Base-by-base conservation (phyloP, 2,113 vertebrate genomes). In the Cololabis saira region DNA sequence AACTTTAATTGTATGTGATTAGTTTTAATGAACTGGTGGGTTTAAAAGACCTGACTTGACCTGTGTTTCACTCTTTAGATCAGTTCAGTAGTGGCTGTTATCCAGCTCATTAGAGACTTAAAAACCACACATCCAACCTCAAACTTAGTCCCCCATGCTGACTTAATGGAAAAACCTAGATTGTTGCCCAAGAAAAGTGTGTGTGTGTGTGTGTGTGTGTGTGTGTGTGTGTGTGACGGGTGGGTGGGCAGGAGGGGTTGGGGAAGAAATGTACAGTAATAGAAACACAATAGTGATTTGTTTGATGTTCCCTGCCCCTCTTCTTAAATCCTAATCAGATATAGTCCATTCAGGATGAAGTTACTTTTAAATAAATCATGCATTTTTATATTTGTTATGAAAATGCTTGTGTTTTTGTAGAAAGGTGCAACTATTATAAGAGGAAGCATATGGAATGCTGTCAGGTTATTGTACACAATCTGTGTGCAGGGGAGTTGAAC, bases 91-190 rank as follows among this genome's bases (percentile, higher is more conserved):
- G 64, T 75, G 79, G 81, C 79, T 2, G 53, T 56, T 17, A 11
- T 82, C 86, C 88, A 88, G 79, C 68, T 88, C 79, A 85, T 88
- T 90, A 89, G 53, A 86, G 67, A 78, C 73, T 65, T 67, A 67
- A 48, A 84, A 85, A 81, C 81, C 67, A 42, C 83, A 78, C 70
- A 37, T 61, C 63, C 61, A 65, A 54, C 65, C 77, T 75, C 74
- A 50, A 71, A 78, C 83, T 37, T 37, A 76, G 52, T 51, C 74
- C 48, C 68, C 68, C 54, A 5, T 48, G 45, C 67, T 74, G 61
- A 83, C 84, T 82, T 77, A 87, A 81, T 83, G 86, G 84, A 88
- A 82, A 78, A 67, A 74, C 81, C 58, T 56, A 73, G 60, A 76
- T 70, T 55, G 63, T 83, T 88, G 74, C 74, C 82, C 70, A 65